Evolutionary conservation across 2,888 invertebrate species (phyloP).

Genomic region (Andrena bicolor): DNA sequence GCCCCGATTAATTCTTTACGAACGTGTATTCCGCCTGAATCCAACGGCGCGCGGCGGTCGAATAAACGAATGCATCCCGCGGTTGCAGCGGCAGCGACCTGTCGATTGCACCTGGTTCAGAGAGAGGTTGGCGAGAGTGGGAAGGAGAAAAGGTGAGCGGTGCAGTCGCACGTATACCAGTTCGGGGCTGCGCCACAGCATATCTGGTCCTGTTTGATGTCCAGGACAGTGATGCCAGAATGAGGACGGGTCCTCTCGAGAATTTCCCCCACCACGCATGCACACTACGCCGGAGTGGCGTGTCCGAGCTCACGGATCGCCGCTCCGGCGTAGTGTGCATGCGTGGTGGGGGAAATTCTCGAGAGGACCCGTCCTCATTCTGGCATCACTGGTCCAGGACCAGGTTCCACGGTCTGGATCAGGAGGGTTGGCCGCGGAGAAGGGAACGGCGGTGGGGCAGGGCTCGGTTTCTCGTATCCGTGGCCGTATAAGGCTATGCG

Average conservation of each 20-base stretch:
- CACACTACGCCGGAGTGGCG: no score
- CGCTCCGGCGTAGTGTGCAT: no score
- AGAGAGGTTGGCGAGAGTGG: background rate
- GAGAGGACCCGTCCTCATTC: no score
- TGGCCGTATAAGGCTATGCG: conserved; percentile 71
- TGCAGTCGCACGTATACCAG: conserved; percentile 52
- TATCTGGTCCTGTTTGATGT: conserved; percentile 68
- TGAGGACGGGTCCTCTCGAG: no score
- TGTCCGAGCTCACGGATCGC: no score
- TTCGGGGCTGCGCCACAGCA: conserved; percentile 40
- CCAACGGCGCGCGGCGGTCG: conserved; percentile 15
- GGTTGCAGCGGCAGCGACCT: conserved; percentile 46
- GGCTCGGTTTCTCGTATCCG: conserved; percentile 70
- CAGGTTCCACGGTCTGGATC: conserved; percentile 65
- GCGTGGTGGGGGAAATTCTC: no score
- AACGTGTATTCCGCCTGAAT: background rate
- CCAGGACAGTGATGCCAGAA: no score
- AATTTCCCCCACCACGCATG: no score
- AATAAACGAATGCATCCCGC: conserved; percentile 42
- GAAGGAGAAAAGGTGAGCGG: conserved; percentile 1
- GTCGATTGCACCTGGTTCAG: conserved; percentile 63
- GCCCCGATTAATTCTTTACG: background rate
- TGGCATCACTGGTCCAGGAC: no score
- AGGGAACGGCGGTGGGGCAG: conserved; percentile 23
- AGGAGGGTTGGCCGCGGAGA: conserved; percentile 40